A percentile compares a stretch with the other conserved stretches of the same genome.
Evolutionary conservation across 2,113 vertebrate genomes (phyloP).

Genomic region (Phasianus colchicus): DNA sequence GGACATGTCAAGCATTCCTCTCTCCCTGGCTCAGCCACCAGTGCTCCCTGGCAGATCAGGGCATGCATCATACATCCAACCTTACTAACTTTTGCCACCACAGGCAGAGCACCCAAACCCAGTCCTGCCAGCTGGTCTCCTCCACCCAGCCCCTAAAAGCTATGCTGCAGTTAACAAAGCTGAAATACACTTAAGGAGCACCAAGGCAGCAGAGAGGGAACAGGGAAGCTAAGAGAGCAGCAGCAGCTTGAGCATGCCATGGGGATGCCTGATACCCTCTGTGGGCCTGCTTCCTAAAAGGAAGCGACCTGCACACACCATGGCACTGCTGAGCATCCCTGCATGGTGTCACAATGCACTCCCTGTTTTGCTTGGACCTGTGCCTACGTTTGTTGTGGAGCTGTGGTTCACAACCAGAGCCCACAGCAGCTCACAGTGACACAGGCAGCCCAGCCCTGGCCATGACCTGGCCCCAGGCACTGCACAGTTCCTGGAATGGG

Average conservation of each 20-base stretch:
- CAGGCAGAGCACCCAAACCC: background rate
- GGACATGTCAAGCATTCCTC: accelerated
- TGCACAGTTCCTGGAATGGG: background rate
- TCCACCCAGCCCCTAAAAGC: background rate
- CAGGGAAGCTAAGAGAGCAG: background rate
- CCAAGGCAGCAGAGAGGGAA: background rate
- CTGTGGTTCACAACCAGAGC: background rate
- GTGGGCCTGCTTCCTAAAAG: background rate
- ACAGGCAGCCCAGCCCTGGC: background rate
- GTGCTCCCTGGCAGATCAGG: background rate
- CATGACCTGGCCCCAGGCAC: background rate
- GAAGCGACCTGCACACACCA: background rate
- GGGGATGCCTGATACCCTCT: background rate
- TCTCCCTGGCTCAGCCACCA: background rate
- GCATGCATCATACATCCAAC: accelerated
- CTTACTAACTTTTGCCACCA: background rate
- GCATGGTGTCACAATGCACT: accelerated
- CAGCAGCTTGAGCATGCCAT: accelerated
- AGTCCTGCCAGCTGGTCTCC: too few relatives aligned
- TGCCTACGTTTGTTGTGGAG: accelerated
- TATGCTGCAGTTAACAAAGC: background rate
- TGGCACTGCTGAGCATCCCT: background rate
- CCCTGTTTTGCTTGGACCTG: background rate
- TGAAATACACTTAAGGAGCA: background rate
- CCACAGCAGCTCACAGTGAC: background rate